Evolutionary conservation across 2,888 invertebrate species (phyloP).

Genomic region (Macroteleia sp.): DNA sequence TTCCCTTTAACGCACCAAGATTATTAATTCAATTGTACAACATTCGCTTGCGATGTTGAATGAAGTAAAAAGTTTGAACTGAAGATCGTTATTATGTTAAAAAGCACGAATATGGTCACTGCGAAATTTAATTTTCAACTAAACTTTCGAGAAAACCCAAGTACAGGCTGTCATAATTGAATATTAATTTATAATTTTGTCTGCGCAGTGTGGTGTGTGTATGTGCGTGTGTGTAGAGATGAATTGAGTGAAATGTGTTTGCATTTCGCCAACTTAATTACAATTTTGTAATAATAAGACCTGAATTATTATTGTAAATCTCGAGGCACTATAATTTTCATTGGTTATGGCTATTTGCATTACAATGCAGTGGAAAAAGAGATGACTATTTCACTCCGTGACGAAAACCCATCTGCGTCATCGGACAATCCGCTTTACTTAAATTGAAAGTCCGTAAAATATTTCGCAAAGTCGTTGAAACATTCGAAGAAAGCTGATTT

Average conservation of each 20-base stretch:
- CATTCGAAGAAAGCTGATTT: background rate
- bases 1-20: conserved; percentile 27
- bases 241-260: too few relatives aligned
- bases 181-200: conserved; percentile 11
- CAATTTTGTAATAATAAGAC: background rate
- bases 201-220: too few relatives aligned
- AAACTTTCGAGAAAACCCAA: background rate
- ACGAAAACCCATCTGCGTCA: conserved; percentile 15
- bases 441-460: conserved; percentile 14
- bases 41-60: conserved; percentile 18
- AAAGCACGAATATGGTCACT: conserved; percentile 23
- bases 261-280: too few relatives aligned
- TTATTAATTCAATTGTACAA: conserved; percentile 39
- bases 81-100: conserved; percentile 38
- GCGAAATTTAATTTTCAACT: conserved; percentile 16
- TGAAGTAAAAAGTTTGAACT: conserved; percentile 26
- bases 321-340: background rate
- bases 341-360: background rate
- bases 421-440: conserved; percentile 20
- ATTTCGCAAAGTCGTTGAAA: conserved; percentile 9
- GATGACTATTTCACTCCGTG: conserved; percentile 1
- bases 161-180: background rate
- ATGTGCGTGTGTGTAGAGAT: too few relatives aligned
- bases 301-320: background rate
- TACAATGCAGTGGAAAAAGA: background rate